Conservation (phyloP, 92 coral and sea anemone genomes). For the Nematostella vectensis region DNA sequence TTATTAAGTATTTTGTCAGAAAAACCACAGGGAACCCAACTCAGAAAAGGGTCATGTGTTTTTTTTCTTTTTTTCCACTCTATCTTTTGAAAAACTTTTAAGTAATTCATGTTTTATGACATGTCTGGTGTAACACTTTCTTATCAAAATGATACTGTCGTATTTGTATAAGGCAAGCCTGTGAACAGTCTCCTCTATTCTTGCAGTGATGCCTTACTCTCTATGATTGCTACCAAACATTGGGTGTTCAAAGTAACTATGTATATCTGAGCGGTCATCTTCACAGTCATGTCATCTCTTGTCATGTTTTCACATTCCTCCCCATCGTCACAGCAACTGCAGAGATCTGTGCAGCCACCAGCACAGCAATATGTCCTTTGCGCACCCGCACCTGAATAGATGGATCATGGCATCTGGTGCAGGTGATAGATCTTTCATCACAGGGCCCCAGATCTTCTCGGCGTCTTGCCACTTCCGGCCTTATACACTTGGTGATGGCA, state of each 20-base stretch:
- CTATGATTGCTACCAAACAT: neutral
- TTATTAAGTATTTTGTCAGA: too few relatives aligned
- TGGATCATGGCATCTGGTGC: conserved; percentile 30
- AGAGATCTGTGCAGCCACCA: conserved; percentile 39
- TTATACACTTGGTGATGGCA: conserved; percentile 17
- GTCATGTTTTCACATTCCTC: conserved; percentile 24
- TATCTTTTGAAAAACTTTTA: too few relatives aligned
- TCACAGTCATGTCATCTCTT: neutral
- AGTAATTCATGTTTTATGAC: too few relatives aligned
- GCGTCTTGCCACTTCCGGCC: conserved; percentile 34
- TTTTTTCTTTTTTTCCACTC: too few relatives aligned
- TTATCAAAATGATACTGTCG: too few relatives aligned
- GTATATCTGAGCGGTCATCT: neutral
- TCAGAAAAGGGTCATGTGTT: too few relatives aligned
- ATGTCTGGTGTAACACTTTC: too few relatives aligned
- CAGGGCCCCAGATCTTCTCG: conserved; percentile 16
- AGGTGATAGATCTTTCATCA: conserved; percentile 12
- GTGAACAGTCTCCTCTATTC: too few relatives aligned
- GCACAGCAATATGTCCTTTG: conserved; percentile 19
- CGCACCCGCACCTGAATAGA: conserved; percentile 31
- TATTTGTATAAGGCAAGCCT: too few relatives aligned
- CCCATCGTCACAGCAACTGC: conserved; percentile 35
- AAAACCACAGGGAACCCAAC: too few relatives aligned
- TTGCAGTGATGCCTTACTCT: too few relatives aligned
- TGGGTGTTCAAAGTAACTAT: neutral